These are phyloP conservation scores for Theristicus caerulescens DNA, from an alignment of 2,113 vertebrate genomes.

Conservation along the genomic window DNA sequence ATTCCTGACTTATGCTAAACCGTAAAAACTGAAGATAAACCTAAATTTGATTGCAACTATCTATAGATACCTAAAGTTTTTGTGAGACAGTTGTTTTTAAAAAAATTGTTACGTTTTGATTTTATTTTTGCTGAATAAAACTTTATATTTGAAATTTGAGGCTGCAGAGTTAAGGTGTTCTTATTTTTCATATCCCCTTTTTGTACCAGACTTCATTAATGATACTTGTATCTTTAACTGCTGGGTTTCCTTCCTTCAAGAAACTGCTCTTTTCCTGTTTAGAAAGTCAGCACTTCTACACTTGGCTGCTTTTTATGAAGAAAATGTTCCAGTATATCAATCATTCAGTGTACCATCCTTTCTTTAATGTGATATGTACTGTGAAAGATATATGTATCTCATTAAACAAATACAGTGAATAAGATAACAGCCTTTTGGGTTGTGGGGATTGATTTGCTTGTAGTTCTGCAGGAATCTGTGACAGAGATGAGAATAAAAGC, in stretches of 20 bases:
- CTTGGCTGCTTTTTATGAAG: constrained; percentile 39
- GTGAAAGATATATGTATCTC: constrained; percentile 27
- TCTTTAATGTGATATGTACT: constrained; percentile 20
- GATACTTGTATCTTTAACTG: constrained; percentile 1
- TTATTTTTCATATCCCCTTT: neutral
- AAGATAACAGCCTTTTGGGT: constrained; percentile 28
- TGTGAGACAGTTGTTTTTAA: neutral
- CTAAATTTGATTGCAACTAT: neutral
- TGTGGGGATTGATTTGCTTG: constrained; percentile 3
- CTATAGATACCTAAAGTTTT: neutral
- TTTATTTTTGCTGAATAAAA: neutral
- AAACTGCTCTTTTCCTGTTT: constrained; percentile 24
- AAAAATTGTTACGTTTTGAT: neutral
- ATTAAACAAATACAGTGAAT: constrained; percentile 49
- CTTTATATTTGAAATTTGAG: neutral
- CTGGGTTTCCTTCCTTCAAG: neutral
- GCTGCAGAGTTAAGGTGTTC: neutral
- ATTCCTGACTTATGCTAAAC: neutral
- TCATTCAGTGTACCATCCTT: constrained; percentile 25
- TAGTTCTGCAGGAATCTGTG: constrained; percentile 26
- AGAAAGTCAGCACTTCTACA: constrained; percentile 43
- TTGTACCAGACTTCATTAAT: neutral
- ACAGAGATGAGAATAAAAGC: constrained; percentile 34
- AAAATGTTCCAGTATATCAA: constrained; percentile 34
- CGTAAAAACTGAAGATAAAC: neutral